Conservation (phyloP, 1,140 invertebrate species). For the Pachypsylla venusta region DNA sequence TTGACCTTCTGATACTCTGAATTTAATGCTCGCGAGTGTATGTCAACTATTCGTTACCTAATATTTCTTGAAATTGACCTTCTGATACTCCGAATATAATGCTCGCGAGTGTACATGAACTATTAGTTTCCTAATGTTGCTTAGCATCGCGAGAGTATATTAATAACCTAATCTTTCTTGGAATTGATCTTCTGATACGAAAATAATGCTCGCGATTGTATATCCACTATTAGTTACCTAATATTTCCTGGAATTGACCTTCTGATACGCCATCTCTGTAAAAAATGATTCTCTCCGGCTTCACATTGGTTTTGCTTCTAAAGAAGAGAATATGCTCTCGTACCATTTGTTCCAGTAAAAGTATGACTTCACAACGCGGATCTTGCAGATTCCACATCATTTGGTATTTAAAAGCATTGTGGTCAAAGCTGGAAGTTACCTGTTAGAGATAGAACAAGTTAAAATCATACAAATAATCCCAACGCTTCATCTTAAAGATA, state of each 20-base stretch:
- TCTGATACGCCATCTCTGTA: slow-evolving; percentile 78
- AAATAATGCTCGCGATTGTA: too few relatives aligned
- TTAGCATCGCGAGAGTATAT: too few relatives aligned
- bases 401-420: slow-evolving; percentile 47
- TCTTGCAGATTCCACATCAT: slow-evolving; percentile 50
- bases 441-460: too few relatives aligned
- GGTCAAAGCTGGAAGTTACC: slow-evolving; percentile 52
- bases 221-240: not conserved
- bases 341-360: slow-evolving; percentile 55
- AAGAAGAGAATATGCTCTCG: slow-evolving; percentile 39
- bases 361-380: slow-evolving; percentile 51
- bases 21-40: too few relatives aligned
- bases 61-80: slow-evolving; percentile 59
- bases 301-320: slow-evolving; percentile 29
- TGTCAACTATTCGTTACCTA: not conserved
- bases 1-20: too few relatives aligned
- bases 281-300: slow-evolving; percentile 49
- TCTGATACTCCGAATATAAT: slow-evolving; percentile 86
- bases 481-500: too few relatives aligned
- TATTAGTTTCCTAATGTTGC: too few relatives aligned
- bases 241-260: slow-evolving; percentile 59
- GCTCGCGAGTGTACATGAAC: too few relatives aligned
- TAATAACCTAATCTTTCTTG: too few relatives aligned
- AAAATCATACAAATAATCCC: too few relatives aligned
- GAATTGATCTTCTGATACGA: too few relatives aligned